phyloP scores from a whole-genome alignment of 2,888 invertebrate species.

The Endomychus coccineus region DNA sequence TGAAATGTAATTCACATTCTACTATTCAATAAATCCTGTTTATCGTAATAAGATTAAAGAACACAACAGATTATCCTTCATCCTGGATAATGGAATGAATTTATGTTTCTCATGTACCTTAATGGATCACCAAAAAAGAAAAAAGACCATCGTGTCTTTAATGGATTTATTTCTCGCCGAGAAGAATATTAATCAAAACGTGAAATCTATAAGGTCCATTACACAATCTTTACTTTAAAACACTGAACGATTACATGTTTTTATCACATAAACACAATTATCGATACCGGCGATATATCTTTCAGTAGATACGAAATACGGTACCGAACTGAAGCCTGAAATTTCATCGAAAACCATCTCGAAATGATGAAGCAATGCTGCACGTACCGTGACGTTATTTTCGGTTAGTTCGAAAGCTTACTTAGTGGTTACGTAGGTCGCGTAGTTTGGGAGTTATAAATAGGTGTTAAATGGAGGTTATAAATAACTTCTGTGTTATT shows the following conservation, averaged over 20 bases:
- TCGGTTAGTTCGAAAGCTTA: slow-evolving; percentile 31
- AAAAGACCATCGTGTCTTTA: no score
- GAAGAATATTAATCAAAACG: no score
- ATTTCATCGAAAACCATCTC: slow-evolving; percentile 3
- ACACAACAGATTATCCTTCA: no score
- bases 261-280: slow-evolving; percentile 1
- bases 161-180: no score
- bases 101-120: no score
- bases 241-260: neutral
- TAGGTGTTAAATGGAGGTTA: slow-evolving; percentile 34
- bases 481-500: slow-evolving; percentile 23
- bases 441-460: slow-evolving; percentile 31
- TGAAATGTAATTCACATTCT: no score
- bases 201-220: neutral
- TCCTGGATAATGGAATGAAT: no score
- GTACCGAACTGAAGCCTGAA: slow-evolving; percentile 10
- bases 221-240: neutral
- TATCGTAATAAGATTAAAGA: no score
- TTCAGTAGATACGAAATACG: slow-evolving; percentile 10
- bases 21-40: no score
- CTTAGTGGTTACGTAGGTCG: slow-evolving; percentile 36
- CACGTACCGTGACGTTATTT: slow-evolving; percentile 34
- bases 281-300: slow-evolving; percentile 13
- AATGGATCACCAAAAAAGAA: no score
- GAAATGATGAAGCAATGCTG: slow-evolving; percentile 23